Evolutionary conservation across 2,888 invertebrate species (phyloP).

Genomic region (Acleris holmiana): DNA sequence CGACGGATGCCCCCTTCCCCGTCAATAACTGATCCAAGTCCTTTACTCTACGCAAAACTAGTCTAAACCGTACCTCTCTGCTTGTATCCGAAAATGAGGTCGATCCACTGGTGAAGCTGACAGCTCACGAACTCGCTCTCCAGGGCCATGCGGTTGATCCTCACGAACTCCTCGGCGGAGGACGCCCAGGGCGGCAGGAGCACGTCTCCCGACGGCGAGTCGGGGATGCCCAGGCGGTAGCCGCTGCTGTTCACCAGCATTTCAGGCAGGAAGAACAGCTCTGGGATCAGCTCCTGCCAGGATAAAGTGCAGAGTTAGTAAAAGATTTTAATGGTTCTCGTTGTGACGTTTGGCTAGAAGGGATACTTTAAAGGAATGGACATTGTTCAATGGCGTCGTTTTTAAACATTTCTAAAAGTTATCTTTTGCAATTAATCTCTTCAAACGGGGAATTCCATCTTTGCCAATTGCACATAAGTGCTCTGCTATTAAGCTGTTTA

Average conservation of each 20-base stretch:
- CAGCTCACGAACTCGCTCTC: slow-evolving; percentile 99
- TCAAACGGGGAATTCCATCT: no score
- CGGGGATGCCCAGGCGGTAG: slow-evolving; percentile 94
- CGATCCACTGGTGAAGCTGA: slow-evolving; percentile 99
- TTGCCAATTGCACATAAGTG: no score
- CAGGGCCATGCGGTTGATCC: slow-evolving; percentile 98
- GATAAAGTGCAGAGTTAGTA: not conserved
- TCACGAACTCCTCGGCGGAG: slow-evolving; percentile 98
- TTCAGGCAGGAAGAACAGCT: slow-evolving; percentile 99
- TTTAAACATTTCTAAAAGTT: no score
- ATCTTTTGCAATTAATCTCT: no score
- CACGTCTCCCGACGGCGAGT: slow-evolving; percentile 93
- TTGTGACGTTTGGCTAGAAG: no score
- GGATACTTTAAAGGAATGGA: no score
- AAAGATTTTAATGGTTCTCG: no score
- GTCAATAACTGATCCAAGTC: no score
- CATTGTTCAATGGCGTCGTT: no score
- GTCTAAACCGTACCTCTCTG: slow-evolving; percentile 89
- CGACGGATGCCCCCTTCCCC: no score
- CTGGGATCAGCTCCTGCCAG: slow-evolving; percentile 96
- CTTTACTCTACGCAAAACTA: no score
- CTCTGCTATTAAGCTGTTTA: no score
- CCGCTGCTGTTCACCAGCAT: slow-evolving; percentile 95
- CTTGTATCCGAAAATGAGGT: slow-evolving; percentile 99
- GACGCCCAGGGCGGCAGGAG: slow-evolving; percentile 98